Evolutionary conservation across 2,113 vertebrate species (phyloP).

Genomic region (Cephalopholis sonnerati): DNA sequence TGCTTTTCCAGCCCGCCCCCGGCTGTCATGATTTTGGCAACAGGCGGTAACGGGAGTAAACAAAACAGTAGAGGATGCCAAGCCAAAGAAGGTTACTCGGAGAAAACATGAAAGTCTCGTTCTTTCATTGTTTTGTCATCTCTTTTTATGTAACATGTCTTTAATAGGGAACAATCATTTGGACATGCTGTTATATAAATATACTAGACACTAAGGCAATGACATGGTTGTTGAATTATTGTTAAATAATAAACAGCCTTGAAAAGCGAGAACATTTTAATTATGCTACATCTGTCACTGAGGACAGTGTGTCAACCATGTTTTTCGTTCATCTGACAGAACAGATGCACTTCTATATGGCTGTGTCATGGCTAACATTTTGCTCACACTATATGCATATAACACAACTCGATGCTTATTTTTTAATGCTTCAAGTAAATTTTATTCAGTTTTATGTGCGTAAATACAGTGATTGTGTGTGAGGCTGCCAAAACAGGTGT

Average conservation of each 20-base stretch:
- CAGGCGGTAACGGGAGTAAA: slow-evolving; percentile 35
- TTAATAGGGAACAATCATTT: not conserved
- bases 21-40: slow-evolving; percentile 41
- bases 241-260: not conserved
- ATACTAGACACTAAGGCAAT: not conserved
- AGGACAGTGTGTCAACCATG: no score
- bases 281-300: not conserved
- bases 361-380: no score
- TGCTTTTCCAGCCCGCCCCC: not conserved
- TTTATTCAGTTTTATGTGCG: not conserved
- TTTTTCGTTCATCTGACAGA: no score
- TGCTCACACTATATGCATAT: no score
- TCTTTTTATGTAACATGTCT: not conserved
- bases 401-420: no score
- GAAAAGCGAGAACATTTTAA: not conserved
- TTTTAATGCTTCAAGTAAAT: not conserved
- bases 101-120: slow-evolving; percentile 8
- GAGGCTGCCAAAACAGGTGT: not conserved
- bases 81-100: slow-evolving; percentile 27
- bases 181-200: not conserved
- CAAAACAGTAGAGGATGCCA: slow-evolving; percentile 39
- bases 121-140: slow-evolving; percentile 4
- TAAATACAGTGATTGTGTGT: not conserved
- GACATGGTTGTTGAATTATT: not conserved
- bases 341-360: no score